Base-by-base conservation (phyloP, 2,797 vertebrate genomes). In the Manis crassicaudata region DNA sequence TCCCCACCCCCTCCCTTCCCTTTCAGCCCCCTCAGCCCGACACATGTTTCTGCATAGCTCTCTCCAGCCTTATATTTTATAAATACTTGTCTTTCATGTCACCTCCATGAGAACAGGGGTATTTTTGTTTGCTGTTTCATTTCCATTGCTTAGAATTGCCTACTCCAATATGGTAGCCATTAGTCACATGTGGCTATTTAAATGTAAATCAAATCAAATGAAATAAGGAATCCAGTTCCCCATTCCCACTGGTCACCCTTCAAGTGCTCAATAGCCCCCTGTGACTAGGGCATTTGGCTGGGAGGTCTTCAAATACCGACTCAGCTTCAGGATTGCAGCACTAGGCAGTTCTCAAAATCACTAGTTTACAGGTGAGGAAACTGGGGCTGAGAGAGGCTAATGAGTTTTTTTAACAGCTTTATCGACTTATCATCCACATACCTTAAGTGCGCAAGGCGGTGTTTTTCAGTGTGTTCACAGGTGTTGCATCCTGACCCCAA, bases 241-340 rank as follows among this genome's bases (percentile, higher is more conserved):
- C 58, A 43, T 46, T n/a, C 58, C 17, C 29, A 46, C 6, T 20
- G 14, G 27, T 6, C 37, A 13, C 7, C 27, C 10, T 58, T 27
- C 50, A n/a, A 12, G 70, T 9, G 5, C 75, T 67, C 27, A 5
- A 14, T 4, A 46, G 65, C 77, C 63, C 5, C 4, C 6, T 5
- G 50, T 3, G 75, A 13, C 62, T 11, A 21, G 46, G 65, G 20
- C 32, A 6, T 58, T 4, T 6, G 58, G 18, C 1, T 17, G 37
- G 50, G 50, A n/a, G 46, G 14, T 54, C 56, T 80, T 37, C 67
- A 56, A 3, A 14, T 7, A 7, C 21, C 32, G 12, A 56, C 4
- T 27, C 56, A 25, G 35, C 23, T 6, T 84, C 6, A 0, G 9
- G 16, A 54, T 0, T 1, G 5, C 0, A 1, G 4, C 68, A 18